phyloP scores from a whole-genome alignment of 2,113 vertebrate genomes.

The Leptocoma aspasia region DNA sequence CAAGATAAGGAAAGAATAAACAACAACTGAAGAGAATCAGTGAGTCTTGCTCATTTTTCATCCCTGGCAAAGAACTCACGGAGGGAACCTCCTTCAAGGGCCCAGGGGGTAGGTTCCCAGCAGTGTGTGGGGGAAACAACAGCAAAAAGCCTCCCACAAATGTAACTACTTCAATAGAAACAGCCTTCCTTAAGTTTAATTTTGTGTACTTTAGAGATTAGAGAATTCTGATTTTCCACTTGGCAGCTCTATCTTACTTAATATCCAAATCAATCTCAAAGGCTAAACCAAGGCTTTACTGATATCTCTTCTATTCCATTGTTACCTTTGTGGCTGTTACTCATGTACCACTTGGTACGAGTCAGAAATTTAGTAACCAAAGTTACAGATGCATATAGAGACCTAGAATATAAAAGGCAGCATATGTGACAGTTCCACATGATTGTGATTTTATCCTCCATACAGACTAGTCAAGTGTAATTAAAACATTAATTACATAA shows the following conservation, averaged over 20 bases:
- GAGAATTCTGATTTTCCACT: background rate
- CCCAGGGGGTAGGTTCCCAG: too few relatives aligned
- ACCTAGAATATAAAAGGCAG: background rate
- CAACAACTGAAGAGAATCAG: too few relatives aligned
- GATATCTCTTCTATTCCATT: background rate
- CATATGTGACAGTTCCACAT: background rate
- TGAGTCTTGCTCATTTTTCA: too few relatives aligned
- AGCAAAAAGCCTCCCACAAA: too few relatives aligned
- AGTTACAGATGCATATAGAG: background rate
- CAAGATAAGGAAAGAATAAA: too few relatives aligned
- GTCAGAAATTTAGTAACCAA: background rate
- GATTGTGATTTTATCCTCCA: background rate
- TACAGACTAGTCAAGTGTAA: background rate
- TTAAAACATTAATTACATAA: background rate
- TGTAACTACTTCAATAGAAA: background rate
- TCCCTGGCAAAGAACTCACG: too few relatives aligned
- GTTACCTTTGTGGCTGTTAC: background rate
- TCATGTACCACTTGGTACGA: fast-evolving
- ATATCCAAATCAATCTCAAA: background rate
- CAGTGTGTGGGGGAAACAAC: too few relatives aligned
- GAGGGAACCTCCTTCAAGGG: too few relatives aligned
- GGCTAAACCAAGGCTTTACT: background rate
- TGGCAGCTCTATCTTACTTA: background rate
- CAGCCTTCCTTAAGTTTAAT: background rate
- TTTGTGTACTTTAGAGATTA: background rate